A percentile compares a stretch with the other conserved stretches of the same genome.
Evolutionary conservation across 1,140 invertebrate species (phyloP).

Genomic region (Lordiphosa stackelbergi): DNA sequence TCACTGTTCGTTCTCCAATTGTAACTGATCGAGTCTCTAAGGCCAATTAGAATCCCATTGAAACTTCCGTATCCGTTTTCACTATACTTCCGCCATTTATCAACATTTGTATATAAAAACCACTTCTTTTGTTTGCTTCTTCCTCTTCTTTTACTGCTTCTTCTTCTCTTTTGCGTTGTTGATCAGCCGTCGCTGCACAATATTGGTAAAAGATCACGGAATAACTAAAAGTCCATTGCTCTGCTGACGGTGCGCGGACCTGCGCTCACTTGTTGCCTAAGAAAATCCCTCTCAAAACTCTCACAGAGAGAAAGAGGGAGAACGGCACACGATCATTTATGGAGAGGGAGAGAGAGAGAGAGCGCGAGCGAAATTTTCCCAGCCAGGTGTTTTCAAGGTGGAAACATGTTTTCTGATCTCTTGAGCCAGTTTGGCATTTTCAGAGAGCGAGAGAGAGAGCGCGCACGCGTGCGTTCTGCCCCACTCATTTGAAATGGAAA

Average conservation of each 20-base stretch:
- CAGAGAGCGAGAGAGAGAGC: constrained; percentile 5
- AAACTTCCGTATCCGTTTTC: constrained; percentile 1
- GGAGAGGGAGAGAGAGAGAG: constrained; percentile 12
- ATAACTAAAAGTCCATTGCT: constrained; percentile 77
- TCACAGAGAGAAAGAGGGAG: constrained; percentile 6
- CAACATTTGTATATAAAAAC: constrained; percentile 11
- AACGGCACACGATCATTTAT: constrained; percentile 4
- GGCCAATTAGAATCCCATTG: not conserved
- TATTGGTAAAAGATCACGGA: constrained; percentile 77
- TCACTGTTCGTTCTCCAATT: no score
- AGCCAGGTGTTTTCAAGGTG: constrained; percentile 11
- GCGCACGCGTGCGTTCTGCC: no score
- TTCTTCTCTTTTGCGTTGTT: constrained; percentile 18
- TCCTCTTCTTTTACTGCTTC: constrained; percentile 33
- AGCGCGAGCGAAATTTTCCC: constrained; percentile 9
- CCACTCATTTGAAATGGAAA: constrained; percentile 30
- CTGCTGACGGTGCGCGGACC: constrained; percentile 75
- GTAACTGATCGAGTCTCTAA: not conserved
- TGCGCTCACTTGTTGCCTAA: constrained; percentile 60
- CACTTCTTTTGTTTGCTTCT: constrained; percentile 22
- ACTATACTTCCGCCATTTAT: constrained; percentile 39
- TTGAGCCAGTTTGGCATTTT: constrained; percentile 29
- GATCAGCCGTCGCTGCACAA: constrained; percentile 75
- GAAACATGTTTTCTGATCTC: constrained; percentile 34
- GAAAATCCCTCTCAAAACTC: not conserved